Evolutionary conservation across 2,113 vertebrate species (phyloP).

Genomic region (Maccullochella peelii): DNA sequence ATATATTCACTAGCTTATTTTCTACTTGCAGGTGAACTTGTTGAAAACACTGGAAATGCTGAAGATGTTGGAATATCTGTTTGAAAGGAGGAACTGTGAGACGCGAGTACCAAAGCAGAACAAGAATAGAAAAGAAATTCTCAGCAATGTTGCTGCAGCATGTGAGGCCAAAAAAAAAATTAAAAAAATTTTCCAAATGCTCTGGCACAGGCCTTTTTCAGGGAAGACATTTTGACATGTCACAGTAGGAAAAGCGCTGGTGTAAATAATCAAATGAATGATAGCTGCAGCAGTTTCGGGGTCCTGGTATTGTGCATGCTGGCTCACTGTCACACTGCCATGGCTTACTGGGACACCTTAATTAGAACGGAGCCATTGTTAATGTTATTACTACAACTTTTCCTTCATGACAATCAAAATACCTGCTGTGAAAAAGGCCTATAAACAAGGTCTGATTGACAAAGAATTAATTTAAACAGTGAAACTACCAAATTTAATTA

Average conservation of each 20-base stretch:
- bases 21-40: slow-evolving; percentile 5
- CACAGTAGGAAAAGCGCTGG: neutral
- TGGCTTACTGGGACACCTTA: neutral
- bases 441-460: neutral
- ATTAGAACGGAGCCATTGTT: neutral
- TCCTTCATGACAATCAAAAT: neutral
- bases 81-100: neutral
- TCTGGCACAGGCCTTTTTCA: neutral
- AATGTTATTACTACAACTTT: neutral
- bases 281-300: neutral
- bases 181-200: neutral
- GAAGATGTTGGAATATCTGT: neutral
- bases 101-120: neutral
- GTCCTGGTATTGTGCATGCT: neutral
- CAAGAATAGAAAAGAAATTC: neutral
- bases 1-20: neutral
- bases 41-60: neutral
- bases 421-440: neutral
- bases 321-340: neutral
- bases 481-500: neutral
- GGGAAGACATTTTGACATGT: neutral
- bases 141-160: neutral
- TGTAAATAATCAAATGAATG: neutral
- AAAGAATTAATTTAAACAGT: neutral
- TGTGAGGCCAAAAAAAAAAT: neutral